Evolutionary conservation across 2,888 invertebrate genomes (phyloP), one percentile per base, ranked within the genome.

Genomic region (Dermolepida albohirtum): DNA sequence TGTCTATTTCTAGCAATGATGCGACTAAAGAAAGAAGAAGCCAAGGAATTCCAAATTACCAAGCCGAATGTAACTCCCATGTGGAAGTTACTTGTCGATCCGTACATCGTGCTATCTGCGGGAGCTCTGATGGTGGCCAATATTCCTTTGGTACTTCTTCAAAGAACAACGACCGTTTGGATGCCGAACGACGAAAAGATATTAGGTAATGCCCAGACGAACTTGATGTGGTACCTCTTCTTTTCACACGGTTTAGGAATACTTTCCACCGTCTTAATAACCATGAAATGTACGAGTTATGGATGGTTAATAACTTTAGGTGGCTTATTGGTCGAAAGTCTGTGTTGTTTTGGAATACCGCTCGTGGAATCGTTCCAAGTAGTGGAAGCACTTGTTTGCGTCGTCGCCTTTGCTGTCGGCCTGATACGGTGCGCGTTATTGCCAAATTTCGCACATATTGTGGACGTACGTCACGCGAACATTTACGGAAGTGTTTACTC

Each of bases 401-500:
- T 17, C 0, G 27, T 59, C 27, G 57, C 57, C 12, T 59, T 59
- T 11, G 57, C 41, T n/a, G 43, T 43, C 8, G 57, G 57, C 0
- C 22, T 44, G 44, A 17, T 59, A 12, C 14, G 57, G 12, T 22
- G 43, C 4, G 44, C 57, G n/a, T n/a, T 59, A 4, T 29, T 59
- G 12, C 43, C 57, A 2, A 44, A 43, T 6, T 44, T 59, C 8
- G 57, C 57, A 16, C 44, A 44, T 4, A 29, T 59, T 8, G 44
- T 59, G 57, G 57, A 59, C n/a, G 44, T 44, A 5, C 22, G 44
- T 8, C 44, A 59, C 27, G 57, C n/a, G 1, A 22, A 43, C 4
- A 14, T 59, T 12, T 59, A 12, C 29, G 57, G 57, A 1, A 59
- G 44, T 27, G 57, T 59, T 43, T 59, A 59, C 29, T 43, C 57